These are phyloP conservation scores for Trachelus stipa DNA, from an alignment of 2,888 invertebrate species.

Conservation along the genomic window DNA sequence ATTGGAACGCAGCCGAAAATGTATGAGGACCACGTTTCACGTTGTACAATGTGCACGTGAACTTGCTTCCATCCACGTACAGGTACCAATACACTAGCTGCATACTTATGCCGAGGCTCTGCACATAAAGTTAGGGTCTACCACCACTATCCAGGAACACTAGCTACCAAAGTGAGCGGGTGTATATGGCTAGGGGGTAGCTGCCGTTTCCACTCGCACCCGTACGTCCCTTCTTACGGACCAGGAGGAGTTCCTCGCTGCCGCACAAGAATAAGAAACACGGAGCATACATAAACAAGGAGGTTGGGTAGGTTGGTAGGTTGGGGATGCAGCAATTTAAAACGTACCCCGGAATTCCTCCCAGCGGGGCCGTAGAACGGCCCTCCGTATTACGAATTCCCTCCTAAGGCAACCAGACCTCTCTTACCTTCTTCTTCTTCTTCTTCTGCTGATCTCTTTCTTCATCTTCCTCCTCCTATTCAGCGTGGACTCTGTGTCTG, in stretches of 20 bases:
- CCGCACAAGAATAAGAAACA: slow-evolving; percentile 67
- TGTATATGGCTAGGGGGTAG: slow-evolving; percentile 6
- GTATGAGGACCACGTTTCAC: slow-evolving; percentile 48
- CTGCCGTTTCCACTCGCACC: slow-evolving; percentile 5
- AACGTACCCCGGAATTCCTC: slow-evolving; percentile 68
- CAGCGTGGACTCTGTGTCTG: not conserved
- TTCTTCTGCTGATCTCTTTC: slow-evolving; percentile 13
- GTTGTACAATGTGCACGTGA: slow-evolving; percentile 49
- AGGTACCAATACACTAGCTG: slow-evolving; percentile 35
- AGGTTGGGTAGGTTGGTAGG: slow-evolving; percentile 46
- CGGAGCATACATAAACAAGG: slow-evolving; percentile 66
- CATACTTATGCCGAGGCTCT: slow-evolving; percentile 63
- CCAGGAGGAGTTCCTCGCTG: slow-evolving; percentile 37
- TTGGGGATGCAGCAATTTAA: slow-evolving; percentile 66
- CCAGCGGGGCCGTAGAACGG: slow-evolving; percentile 65
- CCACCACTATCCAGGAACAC: slow-evolving; percentile 24
- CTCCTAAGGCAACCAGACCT: slow-evolving; percentile 31
- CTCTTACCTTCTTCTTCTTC: not conserved
- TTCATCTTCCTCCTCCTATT: slow-evolving; percentile 12
- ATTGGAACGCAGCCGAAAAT: slow-evolving; percentile 36
- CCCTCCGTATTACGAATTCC: slow-evolving; percentile 66
- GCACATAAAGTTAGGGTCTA: slow-evolving; percentile 64
- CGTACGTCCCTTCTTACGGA: slow-evolving; percentile 16
- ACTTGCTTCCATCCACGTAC: not conserved
- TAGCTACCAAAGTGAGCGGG: not conserved